A percentile compares a stretch with the other conserved stretches of the same genome.
phyloP scores from a whole-genome alignment of 23 tunicate genomes.

The Trididemnum miniatum region DNA sequence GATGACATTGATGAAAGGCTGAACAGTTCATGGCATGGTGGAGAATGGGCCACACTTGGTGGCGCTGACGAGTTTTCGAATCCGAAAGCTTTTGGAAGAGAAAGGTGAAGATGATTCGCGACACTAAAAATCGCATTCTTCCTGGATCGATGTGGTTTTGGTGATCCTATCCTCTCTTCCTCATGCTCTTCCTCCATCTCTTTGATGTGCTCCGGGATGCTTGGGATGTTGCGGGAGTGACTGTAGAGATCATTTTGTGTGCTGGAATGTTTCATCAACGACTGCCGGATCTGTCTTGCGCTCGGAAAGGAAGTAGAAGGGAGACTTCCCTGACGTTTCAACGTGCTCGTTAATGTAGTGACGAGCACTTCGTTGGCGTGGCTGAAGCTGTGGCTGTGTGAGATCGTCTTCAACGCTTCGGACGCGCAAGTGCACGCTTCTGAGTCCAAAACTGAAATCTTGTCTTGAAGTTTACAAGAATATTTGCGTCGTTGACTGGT shows the following conservation, averaged over 20 bases:
- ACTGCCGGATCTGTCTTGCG: neutral
- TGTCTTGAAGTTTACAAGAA: constrained; percentile 62
- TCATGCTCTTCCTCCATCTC: constrained; percentile 30
- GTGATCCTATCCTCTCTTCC: neutral
- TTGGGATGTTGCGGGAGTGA: constrained; percentile 13
- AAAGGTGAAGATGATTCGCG: neutral
- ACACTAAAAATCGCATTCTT: constrained; percentile 35
- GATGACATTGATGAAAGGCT: constrained; percentile 34
- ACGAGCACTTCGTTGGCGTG: constrained; percentile 33
- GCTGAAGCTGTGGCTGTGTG: neutral
- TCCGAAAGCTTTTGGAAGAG: constrained; percentile 27
- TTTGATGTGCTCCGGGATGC: constrained; percentile 51
- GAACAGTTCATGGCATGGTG: neutral
- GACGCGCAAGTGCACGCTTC: constrained; percentile 64
- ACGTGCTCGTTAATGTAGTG: constrained; percentile 33
- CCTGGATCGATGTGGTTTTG: neutral
- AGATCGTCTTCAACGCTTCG: constrained; percentile 15
- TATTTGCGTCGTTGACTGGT: constrained; percentile 61
- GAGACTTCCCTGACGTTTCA: constrained; percentile 36
- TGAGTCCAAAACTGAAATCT: constrained; percentile 57
- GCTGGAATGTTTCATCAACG: constrained; percentile 3
- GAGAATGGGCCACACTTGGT: neutral
- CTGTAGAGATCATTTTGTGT: neutral
- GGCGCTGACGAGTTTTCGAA: constrained; percentile 33
- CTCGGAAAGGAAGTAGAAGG: neutral